Conservation (phyloP, 1,140 invertebrate species). For the Battus philenor region DNA sequence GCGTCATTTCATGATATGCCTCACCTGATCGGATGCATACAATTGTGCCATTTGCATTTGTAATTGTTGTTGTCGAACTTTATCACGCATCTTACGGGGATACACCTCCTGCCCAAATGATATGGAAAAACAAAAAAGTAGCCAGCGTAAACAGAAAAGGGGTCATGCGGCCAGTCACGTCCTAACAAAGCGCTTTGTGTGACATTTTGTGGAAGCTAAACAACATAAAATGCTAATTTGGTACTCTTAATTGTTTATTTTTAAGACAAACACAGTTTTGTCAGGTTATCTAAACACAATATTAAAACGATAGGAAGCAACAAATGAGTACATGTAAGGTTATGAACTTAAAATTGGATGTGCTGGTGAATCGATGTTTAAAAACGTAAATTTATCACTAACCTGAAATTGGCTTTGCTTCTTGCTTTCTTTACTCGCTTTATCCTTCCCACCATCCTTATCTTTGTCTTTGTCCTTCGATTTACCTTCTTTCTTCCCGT, state of each 20-base stretch:
- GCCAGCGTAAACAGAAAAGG: slow-evolving; percentile 69
- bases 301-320: slow-evolving; percentile 48
- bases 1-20: slow-evolving; percentile 48
- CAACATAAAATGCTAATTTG: slow-evolving; percentile 20
- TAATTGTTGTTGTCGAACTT: slow-evolving; percentile 78
- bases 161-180: slow-evolving; percentile 61
- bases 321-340: slow-evolving; percentile 37
- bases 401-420: slow-evolving; percentile 81
- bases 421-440: slow-evolving; percentile 77
- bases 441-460: slow-evolving; percentile 73
- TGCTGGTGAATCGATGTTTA: slow-evolving; percentile 44
- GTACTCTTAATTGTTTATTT: neutral
- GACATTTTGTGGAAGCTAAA: slow-evolving; percentile 38
- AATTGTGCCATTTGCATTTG: slow-evolving; percentile 74
- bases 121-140: slow-evolving; percentile 75
- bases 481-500: slow-evolving; percentile 78
- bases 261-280: neutral
- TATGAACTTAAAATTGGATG: slow-evolving; percentile 56
- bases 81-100: slow-evolving; percentile 84
- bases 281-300: slow-evolving; percentile 56
- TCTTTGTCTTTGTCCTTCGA: slow-evolving; percentile 76
- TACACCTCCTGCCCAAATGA: slow-evolving; percentile 80
- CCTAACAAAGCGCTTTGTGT: slow-evolving; percentile 52
- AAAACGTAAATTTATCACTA: slow-evolving; percentile 27
- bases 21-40: slow-evolving; percentile 75